Evolutionary conservation across 2,888 invertebrate species (phyloP).

Genomic region (Boloria selene): DNA sequence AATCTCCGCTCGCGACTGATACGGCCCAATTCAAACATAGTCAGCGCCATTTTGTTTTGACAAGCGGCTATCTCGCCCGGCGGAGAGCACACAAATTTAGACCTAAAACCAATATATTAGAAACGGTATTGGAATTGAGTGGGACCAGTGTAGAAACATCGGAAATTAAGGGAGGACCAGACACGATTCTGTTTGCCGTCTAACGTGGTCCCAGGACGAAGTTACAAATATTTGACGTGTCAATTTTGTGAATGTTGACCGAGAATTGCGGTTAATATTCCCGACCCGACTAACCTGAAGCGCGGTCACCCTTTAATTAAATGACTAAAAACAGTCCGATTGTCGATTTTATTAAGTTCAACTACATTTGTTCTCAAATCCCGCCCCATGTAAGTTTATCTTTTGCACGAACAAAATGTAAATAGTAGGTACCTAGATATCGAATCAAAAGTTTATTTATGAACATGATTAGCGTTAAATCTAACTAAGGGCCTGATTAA

Average conservation of each 20-base stretch:
- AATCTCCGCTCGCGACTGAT: constrained; percentile 81
- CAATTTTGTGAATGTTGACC: constrained; percentile 83
- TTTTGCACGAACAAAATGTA: neutral
- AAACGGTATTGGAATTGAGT: constrained; percentile 52
- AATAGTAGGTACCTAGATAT: no score
- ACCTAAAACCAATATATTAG: constrained; percentile 54
- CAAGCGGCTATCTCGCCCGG: constrained; percentile 71
- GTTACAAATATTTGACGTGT: constrained; percentile 84
- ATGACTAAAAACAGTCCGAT: constrained; percentile 75
- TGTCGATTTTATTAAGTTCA: constrained; percentile 67
- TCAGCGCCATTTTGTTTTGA: constrained; percentile 82
- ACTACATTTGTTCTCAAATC: constrained; percentile 30
- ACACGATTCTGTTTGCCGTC: constrained; percentile 81
- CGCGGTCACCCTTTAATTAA: constrained; percentile 76
- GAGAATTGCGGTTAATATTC: constrained; percentile 82
- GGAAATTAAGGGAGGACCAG: constrained; percentile 82
- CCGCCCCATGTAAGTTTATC: no score
- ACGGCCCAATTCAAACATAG: constrained; percentile 81
- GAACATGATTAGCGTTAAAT: no score
- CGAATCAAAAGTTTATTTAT: no score
- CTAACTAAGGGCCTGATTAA: neutral
- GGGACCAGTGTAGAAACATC: constrained; percentile 68
- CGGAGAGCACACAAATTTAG: constrained; percentile 50
- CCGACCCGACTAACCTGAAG: constrained; percentile 72
- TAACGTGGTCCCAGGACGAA: constrained; percentile 82